Evolutionary conservation across 2,888 invertebrate species (phyloP).

Genomic region (Isotomurus palustris): DNA sequence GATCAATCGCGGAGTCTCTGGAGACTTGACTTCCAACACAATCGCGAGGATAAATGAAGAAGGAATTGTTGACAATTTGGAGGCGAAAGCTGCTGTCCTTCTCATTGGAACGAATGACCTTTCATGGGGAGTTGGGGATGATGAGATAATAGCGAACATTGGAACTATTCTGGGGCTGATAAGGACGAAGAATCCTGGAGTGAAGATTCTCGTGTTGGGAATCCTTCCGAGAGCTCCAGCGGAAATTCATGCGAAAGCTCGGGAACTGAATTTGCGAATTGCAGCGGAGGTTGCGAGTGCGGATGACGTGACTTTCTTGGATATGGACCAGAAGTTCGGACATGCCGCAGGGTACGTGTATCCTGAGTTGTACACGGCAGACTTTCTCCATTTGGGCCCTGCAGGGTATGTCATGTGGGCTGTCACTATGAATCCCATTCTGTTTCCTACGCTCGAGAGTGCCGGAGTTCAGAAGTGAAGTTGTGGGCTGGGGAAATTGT

Average conservation of each 20-base stretch:
- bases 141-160: slow-evolving; percentile 8
- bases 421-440: slow-evolving; percentile 1
- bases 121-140: not conserved
- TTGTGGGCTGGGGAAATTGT: too few species aligned
- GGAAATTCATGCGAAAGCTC: slow-evolving; percentile 12
- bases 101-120: slow-evolving; percentile 17
- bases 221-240: slow-evolving; percentile 14
- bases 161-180: slow-evolving; percentile 12
- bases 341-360: slow-evolving; percentile 3
- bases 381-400: slow-evolving; percentile 4
- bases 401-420: slow-evolving; percentile 10
- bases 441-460: not conserved
- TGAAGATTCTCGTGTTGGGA: slow-evolving; percentile 11
- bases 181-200: slow-evolving; percentile 4
- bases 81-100: slow-evolving; percentile 11
- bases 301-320: slow-evolving; percentile 14
- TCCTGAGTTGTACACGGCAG: slow-evolving; percentile 7
- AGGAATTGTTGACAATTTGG: slow-evolving; percentile 8
- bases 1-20: not conserved
- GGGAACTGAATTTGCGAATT: too few species aligned
- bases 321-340: slow-evolving; percentile 14
- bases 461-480: too few species aligned
- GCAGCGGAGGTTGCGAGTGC: slow-evolving; percentile 1
- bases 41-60: slow-evolving; percentile 11
- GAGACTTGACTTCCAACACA: slow-evolving; percentile 5